Evolutionary conservation across 2,888 invertebrate species (phyloP).

Genomic region (Chloroclysta siterata): DNA sequence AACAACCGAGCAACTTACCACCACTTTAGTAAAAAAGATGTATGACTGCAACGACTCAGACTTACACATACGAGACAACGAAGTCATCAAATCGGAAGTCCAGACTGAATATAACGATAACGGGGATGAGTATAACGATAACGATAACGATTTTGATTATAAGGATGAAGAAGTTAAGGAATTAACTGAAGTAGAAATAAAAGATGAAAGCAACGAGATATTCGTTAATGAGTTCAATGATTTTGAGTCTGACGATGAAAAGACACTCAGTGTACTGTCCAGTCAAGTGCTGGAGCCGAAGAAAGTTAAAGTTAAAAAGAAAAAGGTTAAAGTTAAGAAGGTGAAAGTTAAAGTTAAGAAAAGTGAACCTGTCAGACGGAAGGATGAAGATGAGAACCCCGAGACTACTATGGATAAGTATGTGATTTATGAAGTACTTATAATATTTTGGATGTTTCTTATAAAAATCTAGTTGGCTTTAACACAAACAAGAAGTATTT

Average conservation of each 20-base stretch:
- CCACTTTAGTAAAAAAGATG: slow-evolving; percentile 51
- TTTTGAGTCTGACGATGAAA: slow-evolving; percentile 30
- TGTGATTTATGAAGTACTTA: slow-evolving; percentile 32
- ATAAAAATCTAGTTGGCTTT: too few species aligned
- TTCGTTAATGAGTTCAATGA: slow-evolving; percentile 41
- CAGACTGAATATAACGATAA: slow-evolving; percentile 17
- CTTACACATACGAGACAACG: slow-evolving; percentile 46
- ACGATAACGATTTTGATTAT: slow-evolving; percentile 6
- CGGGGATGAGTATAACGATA: slow-evolving; percentile 3
- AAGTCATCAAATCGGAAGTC: slow-evolving; percentile 46
- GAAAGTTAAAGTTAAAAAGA: slow-evolving; percentile 35
- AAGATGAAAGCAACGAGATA: slow-evolving; percentile 46
- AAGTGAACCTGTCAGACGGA: slow-evolving; percentile 26
- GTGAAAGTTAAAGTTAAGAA: slow-evolving; percentile 29
- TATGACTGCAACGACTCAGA: slow-evolving; percentile 56
- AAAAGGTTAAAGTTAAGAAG: slow-evolving; percentile 38
- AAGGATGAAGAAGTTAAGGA: slow-evolving; percentile 13
- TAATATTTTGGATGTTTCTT: too few species aligned
- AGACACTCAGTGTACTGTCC: slow-evolving; percentile 16
- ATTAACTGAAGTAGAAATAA: slow-evolving; percentile 34
- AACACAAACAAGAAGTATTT: too few species aligned
- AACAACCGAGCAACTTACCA: slow-evolving; percentile 47
- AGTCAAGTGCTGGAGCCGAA: slow-evolving; percentile 38
- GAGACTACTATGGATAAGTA: slow-evolving; percentile 62
- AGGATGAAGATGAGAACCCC: slow-evolving; percentile 18